Conservation (phyloP, 2,113 vertebrate species). For the Hypomesus transpacificus region DNA sequence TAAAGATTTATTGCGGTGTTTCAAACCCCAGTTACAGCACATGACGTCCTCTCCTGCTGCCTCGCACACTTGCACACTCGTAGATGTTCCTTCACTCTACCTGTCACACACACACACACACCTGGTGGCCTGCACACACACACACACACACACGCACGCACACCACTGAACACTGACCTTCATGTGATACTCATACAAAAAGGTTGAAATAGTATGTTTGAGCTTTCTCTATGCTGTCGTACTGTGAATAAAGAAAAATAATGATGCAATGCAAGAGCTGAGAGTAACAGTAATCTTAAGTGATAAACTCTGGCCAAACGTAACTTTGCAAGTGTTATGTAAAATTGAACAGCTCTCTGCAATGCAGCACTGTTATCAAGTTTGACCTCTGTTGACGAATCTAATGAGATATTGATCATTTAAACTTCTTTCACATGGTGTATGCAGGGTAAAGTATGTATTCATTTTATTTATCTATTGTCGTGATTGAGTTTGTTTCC, state of each 20-base stretch:
- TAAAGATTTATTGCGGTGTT: background rate
- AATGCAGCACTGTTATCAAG: slow-evolving; percentile 46
- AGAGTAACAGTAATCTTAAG: background rate
- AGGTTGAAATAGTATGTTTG: background rate
- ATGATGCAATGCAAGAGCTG: background rate
- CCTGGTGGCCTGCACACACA: background rate
- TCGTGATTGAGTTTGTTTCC: slow-evolving; percentile 59
- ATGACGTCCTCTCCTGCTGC: background rate
- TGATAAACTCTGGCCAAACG: background rate
- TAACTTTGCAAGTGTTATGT: background rate
- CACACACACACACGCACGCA: slow-evolving; percentile 15
- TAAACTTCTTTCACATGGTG: slow-evolving; percentile 71
- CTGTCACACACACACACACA: slow-evolving; percentile 15
- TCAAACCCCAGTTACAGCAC: background rate
- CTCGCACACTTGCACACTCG: background rate
- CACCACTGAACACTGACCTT: slow-evolving; percentile 1
- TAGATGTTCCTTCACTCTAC: background rate
- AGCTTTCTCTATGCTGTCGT: background rate
- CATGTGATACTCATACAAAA: background rate
- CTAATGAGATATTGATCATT: slow-evolving; percentile 64
- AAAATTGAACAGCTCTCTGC: slow-evolving; percentile 15
- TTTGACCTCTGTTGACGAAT: slow-evolving; percentile 37
- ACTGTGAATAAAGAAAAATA: background rate
- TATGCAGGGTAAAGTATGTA: slow-evolving; percentile 78
- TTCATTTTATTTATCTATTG: slow-evolving; percentile 68